phyloP scores from a whole-genome alignment of 1,140 invertebrate genomes.

The Macrobrachium nipponense region DNA sequence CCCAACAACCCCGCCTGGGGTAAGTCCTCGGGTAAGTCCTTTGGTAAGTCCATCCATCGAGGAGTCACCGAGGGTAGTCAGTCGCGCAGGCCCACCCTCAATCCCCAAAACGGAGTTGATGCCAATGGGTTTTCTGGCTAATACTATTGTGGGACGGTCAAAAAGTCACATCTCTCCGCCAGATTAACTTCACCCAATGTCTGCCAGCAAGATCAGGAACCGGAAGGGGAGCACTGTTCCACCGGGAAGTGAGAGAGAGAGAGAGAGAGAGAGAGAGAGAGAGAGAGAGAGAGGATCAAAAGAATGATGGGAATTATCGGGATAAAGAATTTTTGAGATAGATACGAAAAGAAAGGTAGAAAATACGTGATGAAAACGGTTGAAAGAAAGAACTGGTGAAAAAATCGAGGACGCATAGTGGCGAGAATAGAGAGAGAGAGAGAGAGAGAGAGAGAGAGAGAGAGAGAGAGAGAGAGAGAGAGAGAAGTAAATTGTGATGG shows the following conservation, averaged over 20 bases:
- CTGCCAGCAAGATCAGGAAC: slow-evolving; percentile 2
- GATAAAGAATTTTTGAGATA: neutral
- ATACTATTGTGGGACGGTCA: slow-evolving; percentile 45
- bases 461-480: slow-evolving; percentile 21
- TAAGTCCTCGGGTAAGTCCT: too few species aligned
- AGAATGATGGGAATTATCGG: neutral
- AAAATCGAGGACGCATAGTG: too few species aligned
- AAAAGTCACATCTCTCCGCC: slow-evolving; percentile 45
- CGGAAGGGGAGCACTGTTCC: slow-evolving; percentile 7
- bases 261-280: slow-evolving; percentile 46
- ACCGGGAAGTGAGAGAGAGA: slow-evolving; percentile 21
- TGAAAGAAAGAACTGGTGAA: too few species aligned
- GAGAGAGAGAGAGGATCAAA: neutral
- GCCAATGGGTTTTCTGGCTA: slow-evolving; percentile 9
- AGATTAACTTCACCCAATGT: slow-evolving; percentile 39
- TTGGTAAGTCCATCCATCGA: too few species aligned
- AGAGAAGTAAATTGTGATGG: neutral
- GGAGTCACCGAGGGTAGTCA: too few species aligned
- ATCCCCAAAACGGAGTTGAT: neutral
- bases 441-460: slow-evolving; percentile 26
- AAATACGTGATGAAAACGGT: too few species aligned
- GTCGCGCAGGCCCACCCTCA: neutral
- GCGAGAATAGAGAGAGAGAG: neutral
- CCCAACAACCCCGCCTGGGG: too few species aligned
- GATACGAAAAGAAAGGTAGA: too few species aligned